Conservation (phyloP, 2,113 vertebrate genomes). For the Etia nguti region DNA sequence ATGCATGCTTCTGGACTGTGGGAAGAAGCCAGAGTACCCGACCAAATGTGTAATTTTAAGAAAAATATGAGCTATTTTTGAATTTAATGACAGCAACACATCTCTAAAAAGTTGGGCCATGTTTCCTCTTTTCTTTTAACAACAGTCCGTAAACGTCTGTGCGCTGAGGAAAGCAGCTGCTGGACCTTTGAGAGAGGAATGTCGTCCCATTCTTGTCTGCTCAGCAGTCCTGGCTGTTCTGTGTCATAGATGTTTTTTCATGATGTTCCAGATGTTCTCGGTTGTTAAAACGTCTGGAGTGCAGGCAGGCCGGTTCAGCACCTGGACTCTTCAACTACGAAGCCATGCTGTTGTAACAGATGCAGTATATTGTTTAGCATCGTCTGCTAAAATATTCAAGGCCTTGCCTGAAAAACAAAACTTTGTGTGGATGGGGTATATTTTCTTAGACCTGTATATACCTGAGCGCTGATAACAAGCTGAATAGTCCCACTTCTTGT, state of each 20-base stretch:
- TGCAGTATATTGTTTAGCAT: background rate
- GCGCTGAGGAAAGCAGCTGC: background rate
- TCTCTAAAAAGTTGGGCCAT: fast-evolving
- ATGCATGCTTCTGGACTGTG: background rate
- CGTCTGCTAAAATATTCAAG: background rate
- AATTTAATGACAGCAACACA: fast-evolving
- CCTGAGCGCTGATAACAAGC: background rate
- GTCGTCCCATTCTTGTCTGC: background rate
- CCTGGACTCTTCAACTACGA: background rate
- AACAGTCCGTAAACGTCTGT: fast-evolving
- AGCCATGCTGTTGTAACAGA: background rate
- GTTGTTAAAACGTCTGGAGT: background rate
- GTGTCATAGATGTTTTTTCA: background rate
- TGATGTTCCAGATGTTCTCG: background rate
- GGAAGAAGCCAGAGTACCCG: background rate
- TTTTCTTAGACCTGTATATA: background rate
- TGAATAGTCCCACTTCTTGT: background rate
- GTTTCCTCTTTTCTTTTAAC: background rate
- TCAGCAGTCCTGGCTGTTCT: background rate
- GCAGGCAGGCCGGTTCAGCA: background rate
- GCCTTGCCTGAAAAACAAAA: background rate
- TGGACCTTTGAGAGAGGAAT: fast-evolving
- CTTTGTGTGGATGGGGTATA: background rate
- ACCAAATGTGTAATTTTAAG: background rate
- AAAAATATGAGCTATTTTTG: background rate